Percentiles rank a stretch among this genome's conserved stretches.
These are phyloP conservation scores for Sarcophaga rosellei DNA, from an alignment of 2,888 invertebrate species.

Conservation along the genomic window DNA sequence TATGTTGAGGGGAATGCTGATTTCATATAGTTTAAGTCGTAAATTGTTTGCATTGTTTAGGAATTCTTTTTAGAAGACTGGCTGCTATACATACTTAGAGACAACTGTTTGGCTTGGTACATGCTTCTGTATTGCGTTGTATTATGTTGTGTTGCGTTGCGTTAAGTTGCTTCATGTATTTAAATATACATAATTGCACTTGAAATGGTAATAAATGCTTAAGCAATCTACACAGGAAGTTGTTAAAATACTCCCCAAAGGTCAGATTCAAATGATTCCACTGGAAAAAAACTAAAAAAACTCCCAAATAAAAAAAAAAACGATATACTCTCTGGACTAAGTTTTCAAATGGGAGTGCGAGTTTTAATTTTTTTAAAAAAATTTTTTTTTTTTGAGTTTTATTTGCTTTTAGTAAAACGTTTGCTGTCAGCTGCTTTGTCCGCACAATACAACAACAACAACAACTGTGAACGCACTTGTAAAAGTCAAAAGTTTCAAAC, in stretches of 20 bases:
- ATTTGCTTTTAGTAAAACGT: background rate
- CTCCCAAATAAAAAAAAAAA: background rate
- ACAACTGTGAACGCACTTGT: conserved; percentile 55
- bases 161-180: conserved; percentile 27
- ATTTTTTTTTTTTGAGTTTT: background rate
- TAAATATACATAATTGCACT: conserved; percentile 65
- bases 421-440: background rate
- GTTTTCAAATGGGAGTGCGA: conserved; percentile 31
- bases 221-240: conserved; percentile 60
- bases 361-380: background rate
- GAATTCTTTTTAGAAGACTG: too few relatives aligned
- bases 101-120: background rate
- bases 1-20: too few relatives aligned
- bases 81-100: too few relatives aligned
- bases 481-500: conserved; percentile 54
- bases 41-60: too few relatives aligned
- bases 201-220: conserved; percentile 66
- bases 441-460: background rate
- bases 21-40: too few relatives aligned
- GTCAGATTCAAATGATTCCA: conserved; percentile 58
- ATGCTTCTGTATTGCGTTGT: background rate
- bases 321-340: conserved; percentile 27
- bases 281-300: conserved; percentile 32
- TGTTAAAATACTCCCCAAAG: conserved; percentile 66
- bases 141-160: background rate